phyloP scores from a whole-genome alignment of 2,888 invertebrate genomes.

The Ceraclea dissimilis region DNA sequence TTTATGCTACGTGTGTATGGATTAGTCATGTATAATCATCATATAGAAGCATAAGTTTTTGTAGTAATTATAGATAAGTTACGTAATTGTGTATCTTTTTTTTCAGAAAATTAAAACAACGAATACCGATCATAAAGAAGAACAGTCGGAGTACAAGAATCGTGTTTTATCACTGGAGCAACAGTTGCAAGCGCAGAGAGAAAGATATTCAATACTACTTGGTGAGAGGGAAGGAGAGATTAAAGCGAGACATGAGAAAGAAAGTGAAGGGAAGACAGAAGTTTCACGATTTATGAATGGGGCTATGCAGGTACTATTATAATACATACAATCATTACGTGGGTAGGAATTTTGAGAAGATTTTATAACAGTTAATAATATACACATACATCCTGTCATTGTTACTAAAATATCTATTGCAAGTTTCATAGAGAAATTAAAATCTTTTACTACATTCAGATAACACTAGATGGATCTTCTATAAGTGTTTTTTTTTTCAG shows the following conservation, averaged over 20 bases:
- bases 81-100: no score
- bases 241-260: conserved; percentile 41
- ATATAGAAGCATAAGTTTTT: no score
- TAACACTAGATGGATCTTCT: no score
- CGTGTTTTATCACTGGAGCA: conserved; percentile 52
- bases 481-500: conserved; percentile 32
- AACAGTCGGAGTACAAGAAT: conserved; percentile 35
- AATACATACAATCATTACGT: neutral
- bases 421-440: no score
- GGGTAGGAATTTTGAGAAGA: no score
- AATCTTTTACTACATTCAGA: neutral
- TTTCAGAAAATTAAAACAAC: conserved; percentile 39
- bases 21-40: no score
- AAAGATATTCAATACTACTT: conserved; percentile 66
- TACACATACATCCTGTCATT: no score
- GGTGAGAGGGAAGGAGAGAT: conserved; percentile 76
- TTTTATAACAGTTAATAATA: no score
- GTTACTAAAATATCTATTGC: no score
- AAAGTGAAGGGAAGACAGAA: conserved; percentile 27
- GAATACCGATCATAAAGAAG: conserved; percentile 39
- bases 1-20: no score
- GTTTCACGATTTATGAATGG: conserved; percentile 28
- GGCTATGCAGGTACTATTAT: conserved; percentile 21
- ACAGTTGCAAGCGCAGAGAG: conserved; percentile 69
- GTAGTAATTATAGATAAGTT: no score